Conservation (phyloP, 2,888 invertebrate species). For the Zygogramma bicolorata region DNA sequence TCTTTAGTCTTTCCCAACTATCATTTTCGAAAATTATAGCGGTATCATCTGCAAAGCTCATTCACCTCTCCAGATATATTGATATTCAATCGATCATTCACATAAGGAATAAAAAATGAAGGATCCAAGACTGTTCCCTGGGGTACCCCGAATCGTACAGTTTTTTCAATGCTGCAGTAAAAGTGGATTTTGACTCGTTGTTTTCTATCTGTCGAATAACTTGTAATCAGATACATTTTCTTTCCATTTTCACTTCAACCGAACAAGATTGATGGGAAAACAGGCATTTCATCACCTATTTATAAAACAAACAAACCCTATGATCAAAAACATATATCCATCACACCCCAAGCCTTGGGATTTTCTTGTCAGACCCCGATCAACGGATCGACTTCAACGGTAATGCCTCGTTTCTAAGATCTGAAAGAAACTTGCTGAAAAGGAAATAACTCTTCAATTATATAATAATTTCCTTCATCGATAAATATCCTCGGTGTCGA, state of each 20-base stretch:
- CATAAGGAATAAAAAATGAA: too few species aligned
- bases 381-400: background rate
- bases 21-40: too few species aligned
- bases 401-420: background rate
- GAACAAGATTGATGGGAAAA: background rate
- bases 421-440: background rate
- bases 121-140: too few species aligned
- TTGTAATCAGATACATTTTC: background rate
- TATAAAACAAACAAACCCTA: background rate
- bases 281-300: background rate
- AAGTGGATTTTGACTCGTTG: too few species aligned
- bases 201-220: too few species aligned
- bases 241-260: too few species aligned
- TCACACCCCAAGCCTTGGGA: background rate
- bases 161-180: too few species aligned
- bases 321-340: background rate
- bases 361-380: background rate
- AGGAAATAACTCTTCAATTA: background rate
- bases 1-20: too few species aligned
- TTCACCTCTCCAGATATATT: too few species aligned
- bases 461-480: background rate
- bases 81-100: too few species aligned
- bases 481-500: background rate
- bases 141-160: too few species aligned
- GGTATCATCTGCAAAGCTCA: too few species aligned